Evolutionary conservation across 2,888 invertebrate species (phyloP).

Genomic region (Aleiodes alternator): DNA sequence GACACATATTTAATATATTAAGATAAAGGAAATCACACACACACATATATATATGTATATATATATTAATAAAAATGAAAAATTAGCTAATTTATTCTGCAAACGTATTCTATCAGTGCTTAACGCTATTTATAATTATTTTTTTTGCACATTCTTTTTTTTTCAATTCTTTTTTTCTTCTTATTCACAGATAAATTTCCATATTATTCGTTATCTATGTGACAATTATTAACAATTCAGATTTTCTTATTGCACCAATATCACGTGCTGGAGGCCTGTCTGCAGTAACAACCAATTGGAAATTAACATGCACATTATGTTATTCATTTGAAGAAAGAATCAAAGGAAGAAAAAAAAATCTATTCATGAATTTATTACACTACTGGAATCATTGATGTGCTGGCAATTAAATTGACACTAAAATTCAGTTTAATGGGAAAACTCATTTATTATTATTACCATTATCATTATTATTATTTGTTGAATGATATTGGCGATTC

Average conservation of each 20-base stretch:
- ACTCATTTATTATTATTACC: slow-evolving; percentile 1
- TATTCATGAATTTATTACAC: slow-evolving; percentile 2
- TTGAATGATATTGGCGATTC: not conserved
- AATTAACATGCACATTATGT: slow-evolving; percentile 11
- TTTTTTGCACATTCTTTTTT: not conserved
- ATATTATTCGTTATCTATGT: slow-evolving; percentile 49
- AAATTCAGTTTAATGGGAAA: not conserved
- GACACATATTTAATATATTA: no score
- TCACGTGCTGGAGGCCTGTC: slow-evolving; percentile 74
- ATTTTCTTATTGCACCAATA: slow-evolving; percentile 71
- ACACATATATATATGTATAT: no score
- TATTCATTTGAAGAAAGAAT: slow-evolving; percentile 14
- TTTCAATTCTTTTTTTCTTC: slow-evolving; percentile 27
- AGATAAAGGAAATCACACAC: no score
- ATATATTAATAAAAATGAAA: no score
- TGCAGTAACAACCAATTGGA: slow-evolving; percentile 66
- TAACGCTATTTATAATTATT: slow-evolving; percentile 17
- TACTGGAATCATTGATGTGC: slow-evolving; percentile 28
- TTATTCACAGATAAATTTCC: slow-evolving; percentile 33
- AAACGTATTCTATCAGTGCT: not conserved
- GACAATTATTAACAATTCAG: slow-evolving; percentile 71
- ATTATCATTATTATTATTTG: no score
- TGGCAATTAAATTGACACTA: slow-evolving; percentile 25
- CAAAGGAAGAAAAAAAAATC: slow-evolving; percentile 19
- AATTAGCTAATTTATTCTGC: no score